phyloP scores from a whole-genome alignment of 2,113 vertebrate species.

The Forbesichthys papilliferus region DNA sequence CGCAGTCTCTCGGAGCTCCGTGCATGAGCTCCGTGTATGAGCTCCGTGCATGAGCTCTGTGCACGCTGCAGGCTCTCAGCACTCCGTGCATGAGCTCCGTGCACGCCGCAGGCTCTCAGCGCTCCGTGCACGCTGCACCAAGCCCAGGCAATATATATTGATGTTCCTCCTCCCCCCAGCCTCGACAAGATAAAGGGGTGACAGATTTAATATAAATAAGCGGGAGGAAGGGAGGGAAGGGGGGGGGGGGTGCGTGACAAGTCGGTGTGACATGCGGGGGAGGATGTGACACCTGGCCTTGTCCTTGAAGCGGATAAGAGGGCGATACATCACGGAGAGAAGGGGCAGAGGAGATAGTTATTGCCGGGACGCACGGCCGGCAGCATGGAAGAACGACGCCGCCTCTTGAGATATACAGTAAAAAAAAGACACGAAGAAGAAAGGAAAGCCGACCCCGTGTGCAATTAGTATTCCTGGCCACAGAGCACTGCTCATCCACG shows the following conservation, averaged over 20 bases:
- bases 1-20: not conserved
- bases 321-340: constrained; percentile 70
- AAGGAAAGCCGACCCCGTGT: constrained; percentile 45
- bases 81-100: not conserved
- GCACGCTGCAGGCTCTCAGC: constrained; percentile 27
- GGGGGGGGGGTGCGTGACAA: constrained; percentile 44
- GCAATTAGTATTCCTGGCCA: constrained; percentile 49
- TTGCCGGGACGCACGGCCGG: constrained; percentile 51
- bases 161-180: constrained; percentile 27
- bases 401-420: not conserved
- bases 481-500: not conserved
- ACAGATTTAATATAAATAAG: constrained; percentile 65
- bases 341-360: constrained; percentile 59
- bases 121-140: constrained; percentile 46
- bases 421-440: constrained; percentile 47
- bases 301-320: constrained; percentile 72
- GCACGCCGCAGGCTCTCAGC: constrained; percentile 35
- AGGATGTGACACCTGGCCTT: constrained; percentile 71
- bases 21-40: no score
- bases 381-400: constrained; percentile 25
- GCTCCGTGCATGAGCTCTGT: no score
- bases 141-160: constrained; percentile 49
- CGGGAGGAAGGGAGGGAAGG: constrained; percentile 37
- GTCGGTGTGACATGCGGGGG: constrained; percentile 56
- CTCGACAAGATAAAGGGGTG: constrained; percentile 53